These are phyloP conservation scores for Trichomycterus rosablanca DNA, from an alignment of 2,113 vertebrate species.

Conservation along the genomic window DNA sequence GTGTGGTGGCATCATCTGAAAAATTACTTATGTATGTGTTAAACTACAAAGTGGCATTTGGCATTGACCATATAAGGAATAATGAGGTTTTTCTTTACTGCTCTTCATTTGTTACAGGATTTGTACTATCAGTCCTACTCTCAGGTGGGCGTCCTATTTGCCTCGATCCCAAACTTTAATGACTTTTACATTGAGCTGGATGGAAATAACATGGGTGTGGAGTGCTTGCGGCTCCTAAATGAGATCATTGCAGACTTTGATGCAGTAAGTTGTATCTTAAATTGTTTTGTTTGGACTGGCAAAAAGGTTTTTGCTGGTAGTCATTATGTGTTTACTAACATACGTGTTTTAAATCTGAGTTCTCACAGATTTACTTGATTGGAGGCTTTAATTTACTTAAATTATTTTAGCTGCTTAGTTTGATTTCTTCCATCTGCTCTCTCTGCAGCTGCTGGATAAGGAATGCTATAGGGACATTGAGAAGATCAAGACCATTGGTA, in stretches of 20 bases:
- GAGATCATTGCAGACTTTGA: constrained; percentile 99
- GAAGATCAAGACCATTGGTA: constrained; percentile 99
- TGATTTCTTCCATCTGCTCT: constrained; percentile 7
- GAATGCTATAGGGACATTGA: constrained; percentile 95
- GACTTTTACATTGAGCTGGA: constrained; percentile 99
- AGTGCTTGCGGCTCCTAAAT: constrained; percentile 93
- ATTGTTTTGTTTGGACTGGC: constrained; percentile 6
- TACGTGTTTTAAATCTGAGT: neutral
- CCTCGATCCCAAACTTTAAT: constrained; percentile 98
- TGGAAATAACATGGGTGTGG: constrained; percentile 99
- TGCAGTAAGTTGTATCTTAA: constrained; percentile 70
- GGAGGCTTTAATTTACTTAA: no score
- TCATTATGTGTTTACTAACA: constrained; percentile 4
- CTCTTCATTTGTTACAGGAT: constrained; percentile 70
- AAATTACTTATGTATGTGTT: no score
- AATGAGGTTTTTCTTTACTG: no score
- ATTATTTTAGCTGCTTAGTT: constrained; percentile 12
- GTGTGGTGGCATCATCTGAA: no score
- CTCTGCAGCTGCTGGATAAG: constrained; percentile 89
- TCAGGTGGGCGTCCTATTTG: constrained; percentile 96
- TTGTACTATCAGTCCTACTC: constrained; percentile 97
- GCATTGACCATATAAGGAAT: no score
- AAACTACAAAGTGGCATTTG: no score
- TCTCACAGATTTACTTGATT: neutral
- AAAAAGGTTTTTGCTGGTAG: neutral